phyloP scores from a whole-genome alignment of 2,113 vertebrate genomes.

The Picathartes gymnocephalus region DNA sequence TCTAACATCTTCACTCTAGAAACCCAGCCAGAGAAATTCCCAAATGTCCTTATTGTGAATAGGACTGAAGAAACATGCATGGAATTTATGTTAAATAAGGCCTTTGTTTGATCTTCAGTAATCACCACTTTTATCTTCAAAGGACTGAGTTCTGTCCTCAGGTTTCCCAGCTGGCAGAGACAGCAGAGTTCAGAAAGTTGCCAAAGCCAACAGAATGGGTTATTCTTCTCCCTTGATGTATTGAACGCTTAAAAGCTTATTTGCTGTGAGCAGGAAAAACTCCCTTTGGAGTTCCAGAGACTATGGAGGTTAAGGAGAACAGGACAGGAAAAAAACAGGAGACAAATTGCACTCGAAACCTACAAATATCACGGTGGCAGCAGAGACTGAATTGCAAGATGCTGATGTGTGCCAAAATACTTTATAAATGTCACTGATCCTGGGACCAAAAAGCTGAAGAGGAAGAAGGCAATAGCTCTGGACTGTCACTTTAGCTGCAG shows the following conservation, averaged over 20 bases:
- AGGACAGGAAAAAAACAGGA: neutral
- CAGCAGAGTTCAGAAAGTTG: neutral
- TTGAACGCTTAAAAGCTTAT: neutral
- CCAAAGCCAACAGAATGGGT: neutral
- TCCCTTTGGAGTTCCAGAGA: neutral
- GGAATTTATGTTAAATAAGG: neutral
- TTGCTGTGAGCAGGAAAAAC: neutral
- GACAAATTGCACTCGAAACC: neutral
- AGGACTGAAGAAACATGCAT: neutral
- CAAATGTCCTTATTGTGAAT: neutral
- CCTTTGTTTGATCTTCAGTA: conserved; percentile 2
- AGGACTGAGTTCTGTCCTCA: conserved; percentile 4
- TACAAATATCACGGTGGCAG: neutral
- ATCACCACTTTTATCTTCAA: conserved; percentile 24
- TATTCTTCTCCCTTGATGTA: neutral
- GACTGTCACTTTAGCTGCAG: neutral
- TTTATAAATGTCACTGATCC: neutral
- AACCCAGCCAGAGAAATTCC: neutral
- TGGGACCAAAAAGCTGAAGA: neutral
- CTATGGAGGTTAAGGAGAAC: neutral
- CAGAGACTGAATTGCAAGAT: neutral
- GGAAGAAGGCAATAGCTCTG: neutral
- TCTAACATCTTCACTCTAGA: neutral
- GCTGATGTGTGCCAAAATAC: neutral
- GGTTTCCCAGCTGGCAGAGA: neutral